Conservation (phyloP, 2,797 vertebrate species). For the Bradypodion ventrale region DNA sequence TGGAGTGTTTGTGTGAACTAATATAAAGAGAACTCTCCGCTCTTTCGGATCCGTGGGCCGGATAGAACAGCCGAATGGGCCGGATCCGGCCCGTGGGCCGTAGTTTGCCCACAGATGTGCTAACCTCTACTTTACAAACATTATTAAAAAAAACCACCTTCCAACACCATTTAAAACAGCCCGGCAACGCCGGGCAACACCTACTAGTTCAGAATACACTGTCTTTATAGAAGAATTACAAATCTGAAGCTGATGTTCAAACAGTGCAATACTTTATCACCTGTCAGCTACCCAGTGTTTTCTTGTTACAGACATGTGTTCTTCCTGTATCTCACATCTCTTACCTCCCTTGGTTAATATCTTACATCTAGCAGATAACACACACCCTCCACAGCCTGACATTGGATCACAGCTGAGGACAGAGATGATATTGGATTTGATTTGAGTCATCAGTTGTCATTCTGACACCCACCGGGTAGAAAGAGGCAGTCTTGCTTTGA, state of each 20-base stretch:
- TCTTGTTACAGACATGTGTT: neutral
- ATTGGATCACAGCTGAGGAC: neutral
- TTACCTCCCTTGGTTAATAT: neutral
- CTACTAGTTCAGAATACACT: neutral
- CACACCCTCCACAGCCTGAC: neutral
- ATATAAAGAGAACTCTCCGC: too few species aligned
- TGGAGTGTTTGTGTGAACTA: too few species aligned
- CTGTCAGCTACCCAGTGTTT: neutral
- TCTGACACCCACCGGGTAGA: neutral
- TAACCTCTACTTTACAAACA: too few species aligned
- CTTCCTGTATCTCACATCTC: neutral
- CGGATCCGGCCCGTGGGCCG: too few species aligned
- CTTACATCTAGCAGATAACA: neutral
- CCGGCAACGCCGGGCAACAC: too few species aligned
- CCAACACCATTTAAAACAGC: too few species aligned
- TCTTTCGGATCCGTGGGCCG: too few species aligned
- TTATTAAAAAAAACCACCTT: too few species aligned
- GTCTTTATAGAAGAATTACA: neutral
- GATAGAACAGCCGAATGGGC: too few species aligned
- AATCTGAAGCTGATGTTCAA: neutral
- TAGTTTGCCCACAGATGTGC: too few species aligned
- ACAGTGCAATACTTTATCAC: neutral
- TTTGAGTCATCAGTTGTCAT: neutral
- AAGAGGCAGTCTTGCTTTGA: too few species aligned
- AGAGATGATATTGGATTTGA: neutral